These are phyloP conservation scores for Sebastiscus tertius DNA, from an alignment of 2,797 vertebrate genomes.

Conservation along the genomic window DNA sequence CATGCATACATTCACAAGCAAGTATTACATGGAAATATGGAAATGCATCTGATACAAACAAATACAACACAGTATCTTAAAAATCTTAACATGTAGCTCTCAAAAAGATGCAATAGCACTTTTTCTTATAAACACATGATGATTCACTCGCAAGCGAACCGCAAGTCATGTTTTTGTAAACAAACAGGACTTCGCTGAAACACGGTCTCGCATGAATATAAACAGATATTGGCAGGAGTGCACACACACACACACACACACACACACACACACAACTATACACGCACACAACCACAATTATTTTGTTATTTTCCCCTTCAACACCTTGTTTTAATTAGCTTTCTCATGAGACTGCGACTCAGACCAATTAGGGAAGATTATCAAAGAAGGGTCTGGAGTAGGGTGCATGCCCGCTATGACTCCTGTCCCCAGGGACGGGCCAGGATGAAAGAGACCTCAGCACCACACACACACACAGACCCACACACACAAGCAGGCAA, in stretches of 20 bases:
- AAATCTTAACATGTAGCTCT: background rate
- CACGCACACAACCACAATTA: conserved; percentile 51
- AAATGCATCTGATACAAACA: background rate
- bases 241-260: conserved; percentile 11
- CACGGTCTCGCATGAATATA: conserved; percentile 17
- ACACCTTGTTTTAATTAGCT: conserved; percentile 85
- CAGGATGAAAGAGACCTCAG: conserved; percentile 76
- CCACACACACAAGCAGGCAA: background rate
- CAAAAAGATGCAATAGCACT: conserved; percentile 11
- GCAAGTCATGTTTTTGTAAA: conserved; percentile 57
- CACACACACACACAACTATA: conserved; percentile 6
- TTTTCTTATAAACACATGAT: conserved; percentile 21
- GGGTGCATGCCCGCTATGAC: conserved; percentile 76
- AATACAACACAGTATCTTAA: background rate
- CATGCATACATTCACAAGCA: background rate
- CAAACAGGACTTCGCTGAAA: conserved; percentile 40
- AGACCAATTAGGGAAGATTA: conserved; percentile 82
- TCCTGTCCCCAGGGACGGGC: conserved; percentile 62
- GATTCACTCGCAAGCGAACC: conserved; percentile 37
- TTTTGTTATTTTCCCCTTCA: conserved; percentile 75
- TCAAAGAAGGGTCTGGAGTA: conserved; percentile 79
- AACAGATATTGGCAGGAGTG: conserved; percentile 11
- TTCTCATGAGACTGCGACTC: conserved; percentile 78
- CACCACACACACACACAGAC: background rate
- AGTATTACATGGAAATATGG: background rate